Conservation (phyloP, 2,113 vertebrate species). For the Ciconia stormi region DNA sequence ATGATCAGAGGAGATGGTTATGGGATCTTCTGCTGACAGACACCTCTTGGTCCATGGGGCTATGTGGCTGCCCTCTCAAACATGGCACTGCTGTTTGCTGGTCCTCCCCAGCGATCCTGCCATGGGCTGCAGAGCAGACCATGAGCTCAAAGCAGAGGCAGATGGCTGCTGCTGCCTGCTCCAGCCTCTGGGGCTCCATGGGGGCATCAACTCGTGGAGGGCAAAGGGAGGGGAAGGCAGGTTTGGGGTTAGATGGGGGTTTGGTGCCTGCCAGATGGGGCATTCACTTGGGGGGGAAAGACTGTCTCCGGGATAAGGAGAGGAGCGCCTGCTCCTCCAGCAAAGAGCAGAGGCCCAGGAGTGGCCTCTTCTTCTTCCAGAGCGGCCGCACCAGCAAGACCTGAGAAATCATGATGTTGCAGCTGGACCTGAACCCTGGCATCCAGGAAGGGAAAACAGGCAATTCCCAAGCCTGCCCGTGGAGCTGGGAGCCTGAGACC, state of each 20-base stretch:
- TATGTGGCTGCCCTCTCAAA: neutral
- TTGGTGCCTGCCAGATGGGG: neutral
- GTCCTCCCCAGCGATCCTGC: neutral
- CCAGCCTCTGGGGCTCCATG: neutral
- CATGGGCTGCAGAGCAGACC: neutral
- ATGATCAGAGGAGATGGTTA: neutral
- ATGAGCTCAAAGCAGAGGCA: neutral
- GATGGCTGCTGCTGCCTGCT: neutral
- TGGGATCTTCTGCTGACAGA: neutral
- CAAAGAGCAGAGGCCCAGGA: neutral
- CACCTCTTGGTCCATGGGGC: neutral
- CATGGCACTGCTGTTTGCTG: fast-evolving
- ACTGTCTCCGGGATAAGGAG: neutral
- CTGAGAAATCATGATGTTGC: neutral
- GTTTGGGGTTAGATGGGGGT: neutral
- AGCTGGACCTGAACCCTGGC: neutral
- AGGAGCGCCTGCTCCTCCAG: neutral
- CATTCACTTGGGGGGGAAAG: fast-evolving
- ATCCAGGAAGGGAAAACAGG: neutral
- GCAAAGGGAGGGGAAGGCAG: neutral
- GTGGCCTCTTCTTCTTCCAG: neutral
- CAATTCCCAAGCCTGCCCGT: neutral
- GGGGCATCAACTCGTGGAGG: neutral
- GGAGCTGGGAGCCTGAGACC: neutral
- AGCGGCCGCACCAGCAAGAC: neutral